Base-by-base conservation (phyloP, 2,888 invertebrate species). In the Lydus trimaculatus region DNA sequence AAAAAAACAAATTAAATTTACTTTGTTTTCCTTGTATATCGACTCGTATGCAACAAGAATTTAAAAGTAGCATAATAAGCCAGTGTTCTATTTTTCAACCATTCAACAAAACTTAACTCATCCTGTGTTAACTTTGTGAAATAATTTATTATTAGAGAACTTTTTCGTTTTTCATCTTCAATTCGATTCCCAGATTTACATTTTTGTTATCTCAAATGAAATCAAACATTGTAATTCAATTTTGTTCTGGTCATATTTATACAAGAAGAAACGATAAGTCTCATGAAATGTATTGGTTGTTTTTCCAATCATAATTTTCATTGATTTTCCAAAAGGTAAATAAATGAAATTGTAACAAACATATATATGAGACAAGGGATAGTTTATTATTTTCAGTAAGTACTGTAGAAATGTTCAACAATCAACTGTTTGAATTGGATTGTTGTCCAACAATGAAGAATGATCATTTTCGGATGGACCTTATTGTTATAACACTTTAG, bases 191-290 rank as follows among this genome's bases (percentile, higher is more conserved):
- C 1, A 5, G 8, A n/a, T 43, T 43, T 17, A 6, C 17, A 43
- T 43, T n/a, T n/a, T 43, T 43, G n/a, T n/a, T n/a, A 43, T 43
- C 17, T n/a, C n/a, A 43, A n/a, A 43, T 43, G n/a, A 43, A n/a
- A 43, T 43, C 43, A 43, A 43, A 43, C n/a, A 43, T 43, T n/a
- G n/a, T 33, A 33, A 33, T 33, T 33, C 17, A 39, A 39, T 39
- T 39, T 39, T 17, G 39, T n/a, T n/a, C 39, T 39, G n/a, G n/a
- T n/a, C n/a, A 39, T 39, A n/a, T 39, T 39, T 15, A 15, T 39
- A 39, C 3, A 43, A 43, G 43, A 17, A n/a, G 8, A 43, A 43
- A 17, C 5, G 15, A 33, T 2, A 15, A 15, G 13, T 13, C 15
- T 4, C 28, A 28, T 28, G 13, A 13, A 36, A n/a, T 17, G n/a